These are phyloP conservation scores for Latrodectus hesperus DNA, from an alignment of 2,888 invertebrate genomes.

Conservation along the genomic window DNA sequence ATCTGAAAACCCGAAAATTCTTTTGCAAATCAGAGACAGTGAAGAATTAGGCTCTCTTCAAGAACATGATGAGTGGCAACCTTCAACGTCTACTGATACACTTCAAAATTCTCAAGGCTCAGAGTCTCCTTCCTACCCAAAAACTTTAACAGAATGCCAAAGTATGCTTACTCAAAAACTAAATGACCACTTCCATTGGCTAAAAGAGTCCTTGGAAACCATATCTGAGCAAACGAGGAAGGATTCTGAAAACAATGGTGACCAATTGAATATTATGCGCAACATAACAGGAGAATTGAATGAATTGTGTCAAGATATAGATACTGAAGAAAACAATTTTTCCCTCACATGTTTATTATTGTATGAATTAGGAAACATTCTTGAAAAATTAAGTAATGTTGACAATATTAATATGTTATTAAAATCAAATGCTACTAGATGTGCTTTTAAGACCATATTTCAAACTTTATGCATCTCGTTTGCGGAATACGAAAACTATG, in stretches of 20 bases:
- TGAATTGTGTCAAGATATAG: neutral
- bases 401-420: constrained; percentile 32
- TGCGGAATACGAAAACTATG: constrained; percentile 24
- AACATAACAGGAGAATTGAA: neutral
- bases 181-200: constrained; percentile 35
- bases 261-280: neutral
- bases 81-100: neutral
- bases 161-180: constrained; percentile 40
- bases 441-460: constrained; percentile 34
- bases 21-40: constrained; percentile 31
- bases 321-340: neutral
- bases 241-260: neutral
- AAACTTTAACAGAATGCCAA: constrained; percentile 40
- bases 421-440: constrained; percentile 28
- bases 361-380: constrained; percentile 20
- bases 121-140: neutral
- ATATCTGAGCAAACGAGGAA: constrained; percentile 13
- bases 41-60: constrained; percentile 19
- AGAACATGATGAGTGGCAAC: constrained; percentile 33
- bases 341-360: constrained; percentile 13
- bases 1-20: constrained; percentile 50
- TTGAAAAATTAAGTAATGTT: constrained; percentile 22
- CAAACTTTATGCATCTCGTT: constrained; percentile 41
- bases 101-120: neutral
- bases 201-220: constrained; percentile 34